A percentile compares a stretch with the other conserved stretches of the same genome.
phyloP scores from a whole-genome alignment of 2,797 vertebrate species.

The Tragelaphus eurycerus region DNA sequence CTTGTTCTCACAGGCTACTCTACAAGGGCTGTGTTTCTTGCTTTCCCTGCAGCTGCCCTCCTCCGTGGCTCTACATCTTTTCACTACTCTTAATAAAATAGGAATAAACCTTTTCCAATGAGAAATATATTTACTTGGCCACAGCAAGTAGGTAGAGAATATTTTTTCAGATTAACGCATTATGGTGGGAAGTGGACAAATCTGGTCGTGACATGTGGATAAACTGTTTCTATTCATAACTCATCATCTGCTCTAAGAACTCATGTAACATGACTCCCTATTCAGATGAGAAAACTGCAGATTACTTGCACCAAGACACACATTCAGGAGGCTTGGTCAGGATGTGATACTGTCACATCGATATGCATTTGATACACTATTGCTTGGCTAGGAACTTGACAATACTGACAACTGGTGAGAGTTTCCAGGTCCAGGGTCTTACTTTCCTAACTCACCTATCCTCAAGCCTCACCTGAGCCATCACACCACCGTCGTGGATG shows the following conservation, averaged over 20 bases:
- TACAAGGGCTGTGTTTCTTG: background rate
- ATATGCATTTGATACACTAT: rapidly evolving
- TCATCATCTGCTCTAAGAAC: background rate
- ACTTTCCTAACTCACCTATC: background rate
- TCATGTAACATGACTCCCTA: background rate
- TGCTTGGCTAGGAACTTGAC: rapidly evolving
- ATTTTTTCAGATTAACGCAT: background rate
- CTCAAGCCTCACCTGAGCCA: background rate
- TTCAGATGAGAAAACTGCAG: background rate
- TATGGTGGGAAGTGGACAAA: background rate
- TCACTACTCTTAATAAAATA: background rate
- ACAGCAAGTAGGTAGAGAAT: background rate
- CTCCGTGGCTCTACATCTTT: rapidly evolving
- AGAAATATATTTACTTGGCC: background rate
- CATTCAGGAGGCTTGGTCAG: background rate
- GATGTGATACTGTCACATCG: rapidly evolving
- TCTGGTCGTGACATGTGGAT: rapidly evolving
- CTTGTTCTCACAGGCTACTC: background rate
- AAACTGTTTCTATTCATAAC: background rate
- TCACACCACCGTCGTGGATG: background rate
- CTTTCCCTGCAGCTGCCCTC: background rate
- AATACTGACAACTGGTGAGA: background rate
- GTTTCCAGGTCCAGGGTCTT: background rate
- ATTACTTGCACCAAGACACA: background rate
- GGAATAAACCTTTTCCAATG: background rate